Percentiles rank a stretch among this genome's conserved stretches.
These are phyloP conservation scores for Actias luna DNA, from an alignment of 2,888 invertebrate species.

Conservation along the genomic window DNA sequence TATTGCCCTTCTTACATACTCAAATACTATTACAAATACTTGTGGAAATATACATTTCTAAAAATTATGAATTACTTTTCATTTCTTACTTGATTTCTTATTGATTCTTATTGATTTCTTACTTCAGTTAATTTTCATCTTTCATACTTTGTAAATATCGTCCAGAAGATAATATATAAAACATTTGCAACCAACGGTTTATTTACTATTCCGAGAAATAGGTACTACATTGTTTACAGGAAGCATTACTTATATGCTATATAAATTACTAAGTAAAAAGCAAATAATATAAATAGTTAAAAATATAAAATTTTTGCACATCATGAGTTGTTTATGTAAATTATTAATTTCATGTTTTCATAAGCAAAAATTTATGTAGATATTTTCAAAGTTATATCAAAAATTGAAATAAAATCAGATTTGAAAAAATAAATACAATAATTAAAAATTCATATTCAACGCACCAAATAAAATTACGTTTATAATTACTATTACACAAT, in stretches of 20 bases:
- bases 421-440: slow-evolving; percentile 35
- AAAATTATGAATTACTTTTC: slow-evolving; percentile 15
- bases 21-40: slow-evolving; percentile 29
- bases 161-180: not conserved
- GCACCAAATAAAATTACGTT: slow-evolving; percentile 72
- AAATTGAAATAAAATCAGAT: slow-evolving; percentile 25
- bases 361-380: slow-evolving; percentile 20
- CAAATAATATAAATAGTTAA: not conserved
- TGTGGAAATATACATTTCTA: slow-evolving; percentile 36
- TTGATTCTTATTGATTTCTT: no score
- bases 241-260: not conserved
- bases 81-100: no score
- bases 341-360: slow-evolving; percentile 26
- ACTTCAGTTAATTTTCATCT: no score
- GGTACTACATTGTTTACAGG: not conserved
- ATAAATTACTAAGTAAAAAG: not conserved
- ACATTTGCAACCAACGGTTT: not conserved
- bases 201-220: not conserved
- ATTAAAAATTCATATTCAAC: slow-evolving; percentile 54
- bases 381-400: slow-evolving; percentile 7
- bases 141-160: not conserved
- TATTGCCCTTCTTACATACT: slow-evolving; percentile 7
- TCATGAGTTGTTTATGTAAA: not conserved
- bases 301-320: not conserved
- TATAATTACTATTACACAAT: slow-evolving; percentile 47